Conservation (phyloP, 2,113 vertebrate species). For the Leptobrachium ailaonicum region DNA sequence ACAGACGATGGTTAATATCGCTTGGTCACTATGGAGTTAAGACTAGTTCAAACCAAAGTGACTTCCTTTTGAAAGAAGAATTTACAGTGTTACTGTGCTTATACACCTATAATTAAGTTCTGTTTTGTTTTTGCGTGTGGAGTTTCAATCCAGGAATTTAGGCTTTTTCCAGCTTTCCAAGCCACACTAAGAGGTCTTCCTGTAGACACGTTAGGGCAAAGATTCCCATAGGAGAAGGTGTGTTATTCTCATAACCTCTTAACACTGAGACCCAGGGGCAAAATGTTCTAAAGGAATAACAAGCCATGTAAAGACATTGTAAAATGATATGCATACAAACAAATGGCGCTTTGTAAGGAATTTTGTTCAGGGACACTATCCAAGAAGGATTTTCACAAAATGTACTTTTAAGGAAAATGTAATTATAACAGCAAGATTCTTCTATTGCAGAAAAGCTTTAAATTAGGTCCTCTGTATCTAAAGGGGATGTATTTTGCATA, state of each 20-base stretch:
- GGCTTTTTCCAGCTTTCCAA: not conserved
- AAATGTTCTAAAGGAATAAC: conserved; percentile 31
- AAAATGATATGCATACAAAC: conserved; percentile 27
- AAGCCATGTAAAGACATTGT: conserved; percentile 7
- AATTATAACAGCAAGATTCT: conserved; percentile 7
- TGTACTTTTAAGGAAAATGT: conserved; percentile 43
- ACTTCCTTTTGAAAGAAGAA: too few species aligned
- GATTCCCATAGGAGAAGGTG: conserved; percentile 36
- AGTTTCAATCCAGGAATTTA: not conserved
- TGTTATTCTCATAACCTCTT: conserved; percentile 42
- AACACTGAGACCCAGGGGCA: conserved; percentile 25
- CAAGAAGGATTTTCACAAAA: conserved; percentile 37
- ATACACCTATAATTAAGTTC: too few species aligned
- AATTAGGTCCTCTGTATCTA: too few species aligned
- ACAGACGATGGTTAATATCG: too few species aligned
- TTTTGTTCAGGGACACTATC: conserved; percentile 11
- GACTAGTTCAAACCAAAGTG: too few species aligned
- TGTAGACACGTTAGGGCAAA: conserved; percentile 1
- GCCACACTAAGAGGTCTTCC: not conserved
- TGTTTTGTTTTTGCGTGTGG: too few species aligned
- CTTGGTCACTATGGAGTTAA: too few species aligned
- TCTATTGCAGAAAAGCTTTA: not conserved
- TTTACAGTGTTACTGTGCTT: too few species aligned
- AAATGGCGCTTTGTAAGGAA: conserved; percentile 19
- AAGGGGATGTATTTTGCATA: too few species aligned